A percentile compares a stretch with the other conserved stretches of the same genome.
These are phyloP conservation scores for Heptranchias perlo DNA, from an alignment of 2,113 vertebrate genomes.

Conservation along the genomic window DNA sequence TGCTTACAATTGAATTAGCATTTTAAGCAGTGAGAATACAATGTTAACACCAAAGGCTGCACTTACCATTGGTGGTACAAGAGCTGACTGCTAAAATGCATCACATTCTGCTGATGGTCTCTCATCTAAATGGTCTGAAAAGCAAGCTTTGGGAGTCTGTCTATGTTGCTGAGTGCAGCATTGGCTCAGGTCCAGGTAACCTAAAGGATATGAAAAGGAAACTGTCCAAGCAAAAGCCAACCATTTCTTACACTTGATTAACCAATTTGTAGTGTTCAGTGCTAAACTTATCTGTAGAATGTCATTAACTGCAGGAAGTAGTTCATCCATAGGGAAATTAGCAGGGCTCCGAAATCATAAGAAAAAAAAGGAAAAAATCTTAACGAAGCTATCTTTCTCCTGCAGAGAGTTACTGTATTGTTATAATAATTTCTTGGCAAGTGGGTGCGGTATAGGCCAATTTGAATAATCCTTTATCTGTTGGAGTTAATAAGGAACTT, in stretches of 20 bases:
- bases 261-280: neutral
- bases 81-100: neutral
- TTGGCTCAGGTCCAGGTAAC: neutral
- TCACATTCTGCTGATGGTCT: neutral
- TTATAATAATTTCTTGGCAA: neutral
- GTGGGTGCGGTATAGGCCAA: neutral
- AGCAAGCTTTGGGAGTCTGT: neutral
- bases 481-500: neutral
- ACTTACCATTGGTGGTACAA: neutral
- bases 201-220: neutral
- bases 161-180: neutral
- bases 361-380: neutral
- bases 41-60: neutral
- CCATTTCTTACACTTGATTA: neutral
- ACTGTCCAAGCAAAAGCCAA: neutral
- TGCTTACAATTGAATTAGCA: neutral
- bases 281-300: neutral
- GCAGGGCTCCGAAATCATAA: neutral
- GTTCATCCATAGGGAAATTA: neutral
- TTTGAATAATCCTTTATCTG: neutral
- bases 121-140: neutral
- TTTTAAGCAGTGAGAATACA: neutral
- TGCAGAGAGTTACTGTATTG: neutral
- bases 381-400: neutral
- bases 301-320: neutral